Evolutionary conservation across 1,140 invertebrate species (phyloP).

Genomic region (Atta colombica): DNA sequence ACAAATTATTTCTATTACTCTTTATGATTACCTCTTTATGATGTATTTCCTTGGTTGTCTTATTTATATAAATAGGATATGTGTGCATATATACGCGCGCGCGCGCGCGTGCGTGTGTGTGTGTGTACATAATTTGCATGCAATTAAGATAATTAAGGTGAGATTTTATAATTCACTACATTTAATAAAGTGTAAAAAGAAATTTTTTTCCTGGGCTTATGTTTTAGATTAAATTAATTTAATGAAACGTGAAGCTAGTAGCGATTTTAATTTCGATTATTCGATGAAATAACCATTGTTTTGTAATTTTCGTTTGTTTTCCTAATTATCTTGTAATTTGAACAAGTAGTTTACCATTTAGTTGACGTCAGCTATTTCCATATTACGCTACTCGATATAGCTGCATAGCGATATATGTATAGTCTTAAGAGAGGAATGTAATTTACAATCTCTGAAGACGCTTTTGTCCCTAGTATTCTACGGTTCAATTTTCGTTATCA

Average conservation of each 20-base stretch:
- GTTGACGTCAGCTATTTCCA: neutral
- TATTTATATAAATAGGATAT: neutral
- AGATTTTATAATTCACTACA: constrained; percentile 15
- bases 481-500: constrained; percentile 10
- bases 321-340: constrained; percentile 38
- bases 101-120: too few species aligned
- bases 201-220: neutral
- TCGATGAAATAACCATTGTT: constrained; percentile 12
- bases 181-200: neutral
- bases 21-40: neutral
- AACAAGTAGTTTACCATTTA: constrained; percentile 15
- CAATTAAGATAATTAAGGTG: neutral
- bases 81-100: too few species aligned
- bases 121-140: neutral
- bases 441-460: constrained; percentile 43
- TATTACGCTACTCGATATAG: constrained; percentile 16
- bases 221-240: constrained; percentile 46
- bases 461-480: neutral
- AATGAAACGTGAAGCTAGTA: constrained; percentile 23
- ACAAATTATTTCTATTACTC: neutral
- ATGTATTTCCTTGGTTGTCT: neutral
- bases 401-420: constrained; percentile 14
- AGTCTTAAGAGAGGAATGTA: constrained; percentile 15
- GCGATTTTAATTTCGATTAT: neutral
- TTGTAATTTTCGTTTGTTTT: constrained; percentile 23